Percentiles rank a stretch among this genome's conserved stretches.
Evolutionary conservation across 2,888 invertebrate species (phyloP).

Genomic region (Micoletzkya japonica): DNA sequence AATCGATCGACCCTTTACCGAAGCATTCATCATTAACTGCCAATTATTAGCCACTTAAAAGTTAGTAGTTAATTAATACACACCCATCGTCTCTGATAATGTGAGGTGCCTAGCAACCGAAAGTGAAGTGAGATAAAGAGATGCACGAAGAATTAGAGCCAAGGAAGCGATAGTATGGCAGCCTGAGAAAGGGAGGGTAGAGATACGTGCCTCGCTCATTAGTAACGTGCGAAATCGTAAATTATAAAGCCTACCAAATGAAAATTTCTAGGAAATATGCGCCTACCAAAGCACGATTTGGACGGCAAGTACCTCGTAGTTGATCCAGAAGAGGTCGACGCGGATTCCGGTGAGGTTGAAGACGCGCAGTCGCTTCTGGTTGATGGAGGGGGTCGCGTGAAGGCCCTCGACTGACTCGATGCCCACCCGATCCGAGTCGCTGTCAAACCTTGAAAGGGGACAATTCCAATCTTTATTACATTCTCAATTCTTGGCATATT

Average conservation of each 20-base stretch:
- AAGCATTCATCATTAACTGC: background rate
- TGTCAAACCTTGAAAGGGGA: background rate
- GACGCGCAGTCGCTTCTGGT: constrained; percentile 67
- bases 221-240: too few species aligned
- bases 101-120: too few species aligned
- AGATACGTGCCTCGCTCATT: background rate
- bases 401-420: background rate
- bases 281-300: background rate
- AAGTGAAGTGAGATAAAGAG: too few species aligned
- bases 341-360: constrained; percentile 71
- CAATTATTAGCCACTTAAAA: background rate
- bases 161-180: background rate
- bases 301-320: constrained; percentile 72
- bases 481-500: too few species aligned
- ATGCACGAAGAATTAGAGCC: background rate
- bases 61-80: too few species aligned
- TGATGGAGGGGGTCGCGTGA: background rate
- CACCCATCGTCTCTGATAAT: too few species aligned
- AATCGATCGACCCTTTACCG: constrained; percentile 18
- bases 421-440: background rate
- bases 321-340: constrained; percentile 78
- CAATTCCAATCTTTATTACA: too few species aligned
- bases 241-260: too few species aligned
- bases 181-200: background rate
- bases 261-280: background rate